phyloP scores from a whole-genome alignment of 2,797 vertebrate genomes.

The Adrianichthys oophorus region DNA sequence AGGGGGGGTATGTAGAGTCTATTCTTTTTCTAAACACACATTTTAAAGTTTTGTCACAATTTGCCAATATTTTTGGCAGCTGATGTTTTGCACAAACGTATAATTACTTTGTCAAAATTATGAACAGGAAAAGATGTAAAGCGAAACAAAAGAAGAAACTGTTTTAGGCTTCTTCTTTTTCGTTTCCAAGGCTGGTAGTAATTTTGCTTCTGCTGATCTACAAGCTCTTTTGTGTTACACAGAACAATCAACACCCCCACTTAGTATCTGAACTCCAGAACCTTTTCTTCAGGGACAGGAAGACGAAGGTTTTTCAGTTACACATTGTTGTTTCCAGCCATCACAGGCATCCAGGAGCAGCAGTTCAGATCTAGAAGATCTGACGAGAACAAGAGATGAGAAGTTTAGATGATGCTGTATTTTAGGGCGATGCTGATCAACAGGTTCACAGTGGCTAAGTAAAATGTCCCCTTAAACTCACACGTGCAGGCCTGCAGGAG shows the following conservation, averaged over 20 bases:
- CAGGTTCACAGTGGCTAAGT: constrained; percentile 40
- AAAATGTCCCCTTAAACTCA: constrained; percentile 18
- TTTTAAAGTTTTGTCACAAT: too few species aligned
- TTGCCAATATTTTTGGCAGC: too few species aligned
- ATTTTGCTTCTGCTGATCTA: constrained; percentile 53
- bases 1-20: too few species aligned
- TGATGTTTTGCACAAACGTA: too few species aligned
- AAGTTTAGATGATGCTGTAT: constrained; percentile 22
- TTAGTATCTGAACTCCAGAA: constrained; percentile 27
- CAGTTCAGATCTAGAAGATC: constrained; percentile 15
- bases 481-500: constrained; percentile 20
- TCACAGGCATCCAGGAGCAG: constrained; percentile 8
- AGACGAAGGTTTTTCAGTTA: constrained; percentile 23
- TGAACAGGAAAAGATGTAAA: not conserved
- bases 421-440: constrained; percentile 41
- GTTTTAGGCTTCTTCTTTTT: constrained; percentile 50
- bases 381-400: constrained; percentile 9
- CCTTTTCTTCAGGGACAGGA: constrained; percentile 21
- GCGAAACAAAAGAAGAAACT: constrained; percentile 3
- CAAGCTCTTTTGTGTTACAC: constrained; percentile 41
- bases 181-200: constrained; percentile 52
- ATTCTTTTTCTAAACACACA: too few species aligned
- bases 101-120: not conserved
- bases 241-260: constrained; percentile 31
- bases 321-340: constrained; percentile 1